phyloP scores from a whole-genome alignment of 2,797 vertebrate genomes.

The Mus spretus region DNA sequence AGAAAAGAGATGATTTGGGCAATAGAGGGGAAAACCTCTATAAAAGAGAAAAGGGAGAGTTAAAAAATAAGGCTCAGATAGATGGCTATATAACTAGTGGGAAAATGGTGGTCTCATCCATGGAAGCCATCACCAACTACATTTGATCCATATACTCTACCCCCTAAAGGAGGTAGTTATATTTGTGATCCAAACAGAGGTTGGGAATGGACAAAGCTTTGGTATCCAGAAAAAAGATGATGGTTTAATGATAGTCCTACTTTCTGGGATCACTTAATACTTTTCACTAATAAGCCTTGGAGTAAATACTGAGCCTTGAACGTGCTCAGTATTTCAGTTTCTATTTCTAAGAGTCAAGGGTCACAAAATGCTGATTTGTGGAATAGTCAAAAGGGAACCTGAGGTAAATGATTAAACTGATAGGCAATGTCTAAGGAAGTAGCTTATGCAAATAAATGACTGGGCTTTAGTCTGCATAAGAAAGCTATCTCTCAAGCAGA shows the following conservation, averaged over 20 bases:
- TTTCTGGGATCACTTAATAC: not conserved
- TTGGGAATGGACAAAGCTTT: not conserved
- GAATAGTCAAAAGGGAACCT: not conserved
- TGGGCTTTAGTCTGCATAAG: not conserved
- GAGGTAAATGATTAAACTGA: not conserved
- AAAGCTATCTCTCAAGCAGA: not conserved
- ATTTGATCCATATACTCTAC: not conserved
- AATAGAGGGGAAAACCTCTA: not conserved
- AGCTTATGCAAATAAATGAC: not conserved
- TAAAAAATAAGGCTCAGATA: not conserved
- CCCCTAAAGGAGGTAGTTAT: too few relatives aligned
- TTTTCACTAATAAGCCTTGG: too few relatives aligned
- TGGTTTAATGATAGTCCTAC: not conserved
- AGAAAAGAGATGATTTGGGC: not conserved
- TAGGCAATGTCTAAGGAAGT: not conserved
- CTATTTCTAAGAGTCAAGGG: not conserved
- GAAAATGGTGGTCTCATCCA: not conserved
- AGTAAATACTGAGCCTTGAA: not conserved
- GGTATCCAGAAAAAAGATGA: not conserved
- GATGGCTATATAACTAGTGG: not conserved
- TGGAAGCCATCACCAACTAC: not conserved
- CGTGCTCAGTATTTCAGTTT: not conserved
- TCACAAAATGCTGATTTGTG: not conserved
- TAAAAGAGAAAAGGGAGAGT: not conserved
- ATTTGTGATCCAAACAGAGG: not conserved